Percentiles rank a stretch among this genome's conserved stretches.
These are phyloP conservation scores for Oncopodura yosiiana DNA, from an alignment of 1,140 invertebrate genomes.

Conservation along the genomic window DNA sequence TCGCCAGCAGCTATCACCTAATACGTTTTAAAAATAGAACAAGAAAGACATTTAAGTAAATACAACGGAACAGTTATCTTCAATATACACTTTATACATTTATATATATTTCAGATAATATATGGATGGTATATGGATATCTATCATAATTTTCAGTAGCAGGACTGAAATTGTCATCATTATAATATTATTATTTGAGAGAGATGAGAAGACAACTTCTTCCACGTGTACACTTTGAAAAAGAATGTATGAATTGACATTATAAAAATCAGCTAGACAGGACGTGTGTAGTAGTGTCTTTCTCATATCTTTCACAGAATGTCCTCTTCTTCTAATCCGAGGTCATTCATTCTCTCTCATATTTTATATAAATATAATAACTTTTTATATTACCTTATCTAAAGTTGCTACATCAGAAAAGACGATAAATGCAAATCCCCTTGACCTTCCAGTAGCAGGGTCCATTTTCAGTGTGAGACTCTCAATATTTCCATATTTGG, in stretches of 20 bases:
- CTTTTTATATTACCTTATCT: constrained; percentile 68
- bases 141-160: constrained; percentile 12
- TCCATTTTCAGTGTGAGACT: constrained; percentile 91
- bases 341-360: no score
- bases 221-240: no score
- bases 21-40: neutral
- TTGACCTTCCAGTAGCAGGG: constrained; percentile 73
- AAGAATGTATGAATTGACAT: no score
- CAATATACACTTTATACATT: neutral
- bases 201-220: no score
- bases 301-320: neutral
- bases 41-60: constrained; percentile 9
- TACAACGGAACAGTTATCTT: neutral
- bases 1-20: constrained; percentile 66
- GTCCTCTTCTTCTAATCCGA: no score
- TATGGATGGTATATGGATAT: constrained; percentile 20
- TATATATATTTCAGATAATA: constrained; percentile 2
- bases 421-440: constrained; percentile 91
- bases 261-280: no score
- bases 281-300: no score
- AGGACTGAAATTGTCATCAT: constrained; percentile 21
- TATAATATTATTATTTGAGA: neutral
- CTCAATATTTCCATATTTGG: constrained; percentile 79
- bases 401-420: constrained; percentile 78
- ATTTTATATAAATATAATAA: no score